phyloP scores from a whole-genome alignment of 1,140 invertebrate genomes.

The Rhizoglyphus robini region DNA sequence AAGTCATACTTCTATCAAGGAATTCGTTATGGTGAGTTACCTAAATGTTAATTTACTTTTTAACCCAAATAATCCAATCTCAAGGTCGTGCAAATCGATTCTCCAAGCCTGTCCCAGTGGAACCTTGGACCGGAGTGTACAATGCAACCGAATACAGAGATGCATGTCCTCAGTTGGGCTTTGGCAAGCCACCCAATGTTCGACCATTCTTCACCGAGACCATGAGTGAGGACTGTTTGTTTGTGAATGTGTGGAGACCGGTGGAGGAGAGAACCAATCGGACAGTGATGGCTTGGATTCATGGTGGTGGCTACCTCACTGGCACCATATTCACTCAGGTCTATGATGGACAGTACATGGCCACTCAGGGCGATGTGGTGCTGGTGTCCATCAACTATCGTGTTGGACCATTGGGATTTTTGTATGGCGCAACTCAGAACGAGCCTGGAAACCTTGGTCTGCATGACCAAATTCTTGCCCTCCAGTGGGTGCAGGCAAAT shows the following conservation, averaged over 20 bases:
- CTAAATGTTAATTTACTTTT: background rate
- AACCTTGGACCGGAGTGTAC: background rate
- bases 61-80: too few relatives aligned
- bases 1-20: constrained; percentile 1
- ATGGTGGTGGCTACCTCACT: constrained; percentile 30
- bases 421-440: constrained; percentile 72
- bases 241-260: constrained; percentile 34
- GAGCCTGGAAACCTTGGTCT: constrained; percentile 88
- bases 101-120: background rate
- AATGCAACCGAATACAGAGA: background rate
- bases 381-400: constrained; percentile 89
- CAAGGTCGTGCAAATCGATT: background rate
- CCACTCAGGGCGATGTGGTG: constrained; percentile 56
- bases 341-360: constrained; percentile 73
- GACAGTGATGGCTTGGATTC: constrained; percentile 28
- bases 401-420: constrained; percentile 76
- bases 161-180: background rate
- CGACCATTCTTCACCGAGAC: background rate
- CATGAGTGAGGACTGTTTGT: constrained; percentile 34
- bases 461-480: constrained; percentile 83
- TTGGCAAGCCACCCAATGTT: background rate
- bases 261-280: background rate
- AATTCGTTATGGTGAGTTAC: background rate
- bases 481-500: constrained; percentile 69
- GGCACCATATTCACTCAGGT: constrained; percentile 62